Evolutionary conservation across 1,140 invertebrate genomes (phyloP).

Genomic region (Danaus melanippus): DNA sequence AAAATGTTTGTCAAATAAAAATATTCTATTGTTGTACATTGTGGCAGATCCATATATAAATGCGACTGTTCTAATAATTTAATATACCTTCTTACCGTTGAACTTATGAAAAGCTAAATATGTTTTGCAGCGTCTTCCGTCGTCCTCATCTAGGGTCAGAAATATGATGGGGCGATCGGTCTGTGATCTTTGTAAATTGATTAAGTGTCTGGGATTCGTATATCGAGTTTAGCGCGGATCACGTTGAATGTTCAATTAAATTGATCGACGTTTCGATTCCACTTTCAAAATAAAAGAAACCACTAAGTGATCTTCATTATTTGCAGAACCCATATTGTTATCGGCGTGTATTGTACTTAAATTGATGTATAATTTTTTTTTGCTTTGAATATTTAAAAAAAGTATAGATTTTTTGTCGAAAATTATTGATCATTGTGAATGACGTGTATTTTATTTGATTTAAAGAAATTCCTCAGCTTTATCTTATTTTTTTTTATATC

Average conservation of each 20-base stretch:
- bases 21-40: neutral
- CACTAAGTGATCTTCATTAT: slow-evolving; percentile 23
- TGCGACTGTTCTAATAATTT: neutral
- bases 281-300: slow-evolving; percentile 15
- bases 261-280: slow-evolving; percentile 48
- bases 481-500: too few species aligned
- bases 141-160: slow-evolving; percentile 22
- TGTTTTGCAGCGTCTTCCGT: neutral
- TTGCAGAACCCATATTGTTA: slow-evolving; percentile 21
- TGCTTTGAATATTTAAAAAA: too few species aligned
- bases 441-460: too few species aligned
- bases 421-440: too few species aligned
- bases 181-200: slow-evolving; percentile 56
- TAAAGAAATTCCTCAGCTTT: too few species aligned
- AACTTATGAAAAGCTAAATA: neutral
- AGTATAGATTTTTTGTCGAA: too few species aligned
- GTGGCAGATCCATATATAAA: slow-evolving; percentile 4
- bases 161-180: slow-evolving; percentile 41
- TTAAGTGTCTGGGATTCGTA: slow-evolving; percentile 56
- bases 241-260: slow-evolving; percentile 62
- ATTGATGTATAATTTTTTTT: too few species aligned
- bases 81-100: too few species aligned
- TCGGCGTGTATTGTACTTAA: slow-evolving; percentile 9
- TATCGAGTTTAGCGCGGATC: slow-evolving; percentile 39
- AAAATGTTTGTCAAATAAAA: neutral